A percentile compares a stretch with the other conserved stretches of the same genome.
phyloP scores from a whole-genome alignment of 2,888 invertebrate species.

The Trissolcus japonicus region DNA sequence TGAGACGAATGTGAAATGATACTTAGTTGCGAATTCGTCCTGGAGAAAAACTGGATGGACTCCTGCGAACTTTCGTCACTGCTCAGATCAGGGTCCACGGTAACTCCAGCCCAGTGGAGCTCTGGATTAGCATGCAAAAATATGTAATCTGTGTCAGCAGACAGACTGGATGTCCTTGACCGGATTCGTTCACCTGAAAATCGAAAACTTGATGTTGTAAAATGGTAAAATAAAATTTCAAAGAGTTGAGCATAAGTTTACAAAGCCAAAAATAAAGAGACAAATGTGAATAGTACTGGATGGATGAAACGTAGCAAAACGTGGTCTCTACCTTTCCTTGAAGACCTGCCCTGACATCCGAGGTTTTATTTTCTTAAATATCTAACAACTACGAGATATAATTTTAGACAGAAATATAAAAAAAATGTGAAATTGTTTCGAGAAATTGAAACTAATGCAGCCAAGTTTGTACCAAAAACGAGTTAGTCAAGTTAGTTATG shows the following conservation, averaged over 20 bases:
- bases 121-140: conserved; percentile 78
- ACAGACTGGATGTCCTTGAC: conserved; percentile 65
- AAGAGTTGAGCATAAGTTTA: too few species aligned
- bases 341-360: conserved; percentile 69
- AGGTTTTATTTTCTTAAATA: conserved; percentile 23
- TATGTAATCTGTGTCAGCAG: conserved; percentile 78
- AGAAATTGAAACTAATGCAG: too few species aligned
- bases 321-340: conserved; percentile 39
- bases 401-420: too few species aligned
- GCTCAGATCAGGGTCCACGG: conserved; percentile 74
- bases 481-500: too few species aligned
- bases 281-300: background rate
- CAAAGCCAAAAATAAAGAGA: background rate
- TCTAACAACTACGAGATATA: background rate
- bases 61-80: conserved; percentile 76
- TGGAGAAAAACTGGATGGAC: conserved; percentile 66
- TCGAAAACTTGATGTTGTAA: background rate
- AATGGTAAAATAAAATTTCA: background rate
- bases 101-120: conserved; percentile 78
- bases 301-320: background rate
- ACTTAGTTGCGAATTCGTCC: conserved; percentile 71
- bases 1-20: conserved; percentile 63
- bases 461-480: too few species aligned
- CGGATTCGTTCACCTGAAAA: conserved; percentile 71
- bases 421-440: too few species aligned